These are phyloP conservation scores for Chironomus tepperi DNA, from an alignment of 1,140 invertebrate species.

Conservation along the genomic window DNA sequence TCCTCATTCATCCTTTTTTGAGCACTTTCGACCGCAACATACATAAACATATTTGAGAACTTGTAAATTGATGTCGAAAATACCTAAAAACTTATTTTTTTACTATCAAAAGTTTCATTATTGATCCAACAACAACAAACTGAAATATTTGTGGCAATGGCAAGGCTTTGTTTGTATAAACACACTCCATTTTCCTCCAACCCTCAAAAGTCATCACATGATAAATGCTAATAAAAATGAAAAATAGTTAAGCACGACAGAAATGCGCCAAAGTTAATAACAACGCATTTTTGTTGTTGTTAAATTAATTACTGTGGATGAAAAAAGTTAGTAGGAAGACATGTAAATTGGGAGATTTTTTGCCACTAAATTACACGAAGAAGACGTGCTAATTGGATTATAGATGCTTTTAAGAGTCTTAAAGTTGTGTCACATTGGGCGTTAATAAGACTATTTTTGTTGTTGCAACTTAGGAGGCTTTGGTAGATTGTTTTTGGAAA, in stretches of 20 bases:
- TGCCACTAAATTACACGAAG: background rate
- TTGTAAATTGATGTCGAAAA: background rate
- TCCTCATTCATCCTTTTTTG: background rate
- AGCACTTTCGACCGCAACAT: too few species aligned
- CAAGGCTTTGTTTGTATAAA: background rate
- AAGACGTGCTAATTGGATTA: too few species aligned
- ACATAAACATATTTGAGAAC: background rate
- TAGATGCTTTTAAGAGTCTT: too few species aligned
- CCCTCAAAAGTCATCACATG: conserved; percentile 11
- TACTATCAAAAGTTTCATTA: conserved; percentile 22
- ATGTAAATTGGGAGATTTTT: too few species aligned
- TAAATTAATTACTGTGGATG: too few species aligned
- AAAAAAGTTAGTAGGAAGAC: too few species aligned
- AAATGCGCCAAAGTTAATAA: background rate
- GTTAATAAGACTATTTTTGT: too few species aligned
- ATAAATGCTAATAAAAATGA: background rate
- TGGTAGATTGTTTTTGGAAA: too few species aligned
- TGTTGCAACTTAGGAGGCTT: too few species aligned
- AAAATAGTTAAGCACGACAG: background rate
- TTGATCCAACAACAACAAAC: conserved; percentile 8
- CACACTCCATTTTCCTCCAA: background rate
- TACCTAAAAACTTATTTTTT: conserved; percentile 17
- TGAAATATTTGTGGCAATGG: background rate
- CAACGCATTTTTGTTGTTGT: background rate
- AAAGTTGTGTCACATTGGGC: too few species aligned